Evolutionary conservation across 2,113 vertebrate species (phyloP).

Genomic region (Herpetotheres cachinnans): DNA sequence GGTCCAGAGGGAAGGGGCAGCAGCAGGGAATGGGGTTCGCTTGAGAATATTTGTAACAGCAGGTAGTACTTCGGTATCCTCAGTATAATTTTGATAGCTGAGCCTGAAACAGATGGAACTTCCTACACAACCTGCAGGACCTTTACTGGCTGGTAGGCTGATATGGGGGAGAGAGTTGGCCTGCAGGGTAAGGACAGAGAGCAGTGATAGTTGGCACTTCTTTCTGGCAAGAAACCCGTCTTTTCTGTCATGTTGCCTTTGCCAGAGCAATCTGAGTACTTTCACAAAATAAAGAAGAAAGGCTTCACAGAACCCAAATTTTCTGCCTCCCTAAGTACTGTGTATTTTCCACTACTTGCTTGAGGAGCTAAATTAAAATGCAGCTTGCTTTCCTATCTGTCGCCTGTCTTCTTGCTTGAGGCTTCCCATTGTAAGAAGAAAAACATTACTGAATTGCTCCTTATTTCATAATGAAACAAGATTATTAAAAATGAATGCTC

Average conservation of each 20-base stretch:
- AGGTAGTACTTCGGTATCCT: not conserved
- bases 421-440: not conserved
- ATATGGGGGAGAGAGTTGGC: rapidly evolving
- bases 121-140: not conserved
- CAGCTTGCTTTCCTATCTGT: not conserved
- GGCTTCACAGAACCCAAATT: not conserved
- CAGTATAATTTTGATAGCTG: not conserved
- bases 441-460: not conserved
- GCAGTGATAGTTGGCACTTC: not conserved
- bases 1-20: not conserved
- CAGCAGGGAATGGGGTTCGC: not conserved
- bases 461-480: not conserved
- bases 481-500: conserved; percentile 1
- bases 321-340: not conserved
- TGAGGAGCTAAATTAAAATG: not conserved
- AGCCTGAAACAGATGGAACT: not conserved
- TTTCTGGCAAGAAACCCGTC: not conserved
- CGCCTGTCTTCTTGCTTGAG: not conserved
- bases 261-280: not conserved
- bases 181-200: not conserved
- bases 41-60: not conserved
- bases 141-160: not conserved
- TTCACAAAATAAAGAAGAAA: not conserved
- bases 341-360: not conserved
- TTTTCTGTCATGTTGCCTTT: not conserved